These are phyloP conservation scores for Amphipoea lucens DNA, from an alignment of 2,888 invertebrate species.

Conservation along the genomic window DNA sequence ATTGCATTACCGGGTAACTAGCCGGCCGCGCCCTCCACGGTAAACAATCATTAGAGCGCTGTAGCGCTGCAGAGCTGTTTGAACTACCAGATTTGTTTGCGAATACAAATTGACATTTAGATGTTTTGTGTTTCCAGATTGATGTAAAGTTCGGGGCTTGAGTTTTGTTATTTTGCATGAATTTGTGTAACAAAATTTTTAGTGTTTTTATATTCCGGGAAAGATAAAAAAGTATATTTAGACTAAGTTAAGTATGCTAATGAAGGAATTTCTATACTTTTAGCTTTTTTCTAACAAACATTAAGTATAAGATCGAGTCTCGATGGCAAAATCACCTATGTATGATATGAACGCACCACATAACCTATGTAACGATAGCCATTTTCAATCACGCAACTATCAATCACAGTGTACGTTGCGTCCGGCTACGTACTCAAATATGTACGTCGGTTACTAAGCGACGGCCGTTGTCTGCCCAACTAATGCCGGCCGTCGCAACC, in stretches of 20 bases:
- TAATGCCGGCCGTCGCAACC: slow-evolving; percentile 84
- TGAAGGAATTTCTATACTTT: not conserved
- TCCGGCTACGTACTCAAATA: slow-evolving; percentile 73
- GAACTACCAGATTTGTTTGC: slow-evolving; percentile 86
- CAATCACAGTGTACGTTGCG: slow-evolving; percentile 64
- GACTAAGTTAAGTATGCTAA: not conserved
- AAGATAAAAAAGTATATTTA: not conserved
- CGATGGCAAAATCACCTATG: not conserved
- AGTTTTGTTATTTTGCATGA: slow-evolving; percentile 27
- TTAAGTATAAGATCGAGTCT: not conserved
- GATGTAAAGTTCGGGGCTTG: slow-evolving; percentile 42
- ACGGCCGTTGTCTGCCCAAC: slow-evolving; percentile 83
- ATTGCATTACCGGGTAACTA: slow-evolving; percentile 89
- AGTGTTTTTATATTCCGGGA: not conserved
- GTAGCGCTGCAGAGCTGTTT: slow-evolving; percentile 80
- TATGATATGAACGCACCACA: not conserved
- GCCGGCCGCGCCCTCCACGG: slow-evolving; percentile 79
- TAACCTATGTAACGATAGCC: slow-evolving; percentile 34
- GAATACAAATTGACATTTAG: slow-evolving; percentile 87
- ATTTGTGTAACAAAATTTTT: not conserved
- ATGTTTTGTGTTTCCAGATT: slow-evolving; percentile 66
- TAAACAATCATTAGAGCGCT: slow-evolving; percentile 88
- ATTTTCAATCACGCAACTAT: slow-evolving; percentile 65
- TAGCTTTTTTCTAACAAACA: not conserved
- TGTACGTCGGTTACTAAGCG: slow-evolving; percentile 79